Base-by-base conservation (phyloP, 2,888 invertebrate genomes). In the Pteria penguin region DNA sequence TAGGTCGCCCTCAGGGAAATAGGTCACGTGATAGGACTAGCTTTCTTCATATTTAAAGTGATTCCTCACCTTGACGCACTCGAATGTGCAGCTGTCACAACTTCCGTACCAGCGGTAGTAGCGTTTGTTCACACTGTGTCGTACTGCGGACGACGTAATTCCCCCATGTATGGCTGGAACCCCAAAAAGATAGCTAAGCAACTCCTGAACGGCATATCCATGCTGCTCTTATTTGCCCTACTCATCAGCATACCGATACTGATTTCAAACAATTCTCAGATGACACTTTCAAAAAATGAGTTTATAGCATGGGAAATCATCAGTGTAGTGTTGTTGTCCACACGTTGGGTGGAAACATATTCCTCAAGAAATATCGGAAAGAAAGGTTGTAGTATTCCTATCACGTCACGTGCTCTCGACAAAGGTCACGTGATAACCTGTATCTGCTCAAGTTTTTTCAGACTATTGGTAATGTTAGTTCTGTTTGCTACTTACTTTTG, bases 331-430 rank as follows among this genome's bases (percentile, higher is more conserved):
- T 60, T 69, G 2, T 4, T 77, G n/a, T 69, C 72, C 4, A 52
- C 68, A 2, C 33, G 73, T n/a, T 77, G 76, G 76, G 54, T 69
- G 14, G 76, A 77, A 55, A 77, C 76, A 4, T 77, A 77, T 29
- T 26, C 70, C 14, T 60, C 36, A 4, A 58, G 45, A 45, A 45
- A 45, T 18, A 14, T 65, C 18, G 32, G 65, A 8, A 55, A 52
- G 24, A 68, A 57, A 14, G 22, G 45, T 18, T 31, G 27, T 22
- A 31, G 29, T 32, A 29, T 57, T 24, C 14, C 22, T 18, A 68
- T 57, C 2, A 57, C 45, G 27, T 57, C 55, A 24, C 31, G 55
- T 11, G 29, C 57, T 27, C 31, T 54, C 5, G 55, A 68, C 4
- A 57, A 68, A 57, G 68, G 68, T 57, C 32, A 68, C 24, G 68